These are phyloP conservation scores for Spodoptera frugiperda DNA, from an alignment of 1,140 invertebrate genomes.

Conservation along the genomic window DNA sequence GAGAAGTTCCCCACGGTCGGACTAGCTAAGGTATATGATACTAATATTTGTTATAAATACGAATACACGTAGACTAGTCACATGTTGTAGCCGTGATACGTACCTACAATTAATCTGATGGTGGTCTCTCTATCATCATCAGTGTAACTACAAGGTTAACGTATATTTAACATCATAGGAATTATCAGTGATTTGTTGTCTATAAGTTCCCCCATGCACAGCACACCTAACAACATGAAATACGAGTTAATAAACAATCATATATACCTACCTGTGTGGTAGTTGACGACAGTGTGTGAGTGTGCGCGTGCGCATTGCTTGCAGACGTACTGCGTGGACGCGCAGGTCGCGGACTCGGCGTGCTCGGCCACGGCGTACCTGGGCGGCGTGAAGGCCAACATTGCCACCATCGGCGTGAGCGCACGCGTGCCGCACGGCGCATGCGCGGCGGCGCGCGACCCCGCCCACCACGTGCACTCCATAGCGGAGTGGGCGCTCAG, in stretches of 20 bases:
- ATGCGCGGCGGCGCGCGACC: constrained; percentile 84
- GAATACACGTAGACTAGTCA: background rate
- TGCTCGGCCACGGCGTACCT: constrained; percentile 92
- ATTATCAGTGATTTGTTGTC: too few relatives aligned
- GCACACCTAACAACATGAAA: too few relatives aligned
- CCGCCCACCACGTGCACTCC: constrained; percentile 86
- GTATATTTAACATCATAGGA: too few relatives aligned
- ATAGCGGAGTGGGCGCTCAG: constrained; percentile 90
- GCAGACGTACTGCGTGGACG: constrained; percentile 92
- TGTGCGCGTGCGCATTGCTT: background rate
- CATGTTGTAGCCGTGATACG: too few relatives aligned
- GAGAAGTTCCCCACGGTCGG: constrained; percentile 90
- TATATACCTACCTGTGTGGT: too few relatives aligned
- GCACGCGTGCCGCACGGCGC: constrained; percentile 86
- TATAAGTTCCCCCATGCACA: too few relatives aligned
- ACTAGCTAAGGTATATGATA: constrained; percentile 1
- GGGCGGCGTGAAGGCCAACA: constrained; percentile 92
- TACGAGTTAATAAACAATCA: too few relatives aligned
- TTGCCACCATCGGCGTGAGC: constrained; percentile 90
- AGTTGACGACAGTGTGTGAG: too few relatives aligned
- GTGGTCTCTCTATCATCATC: too few relatives aligned
- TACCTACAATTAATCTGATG: too few relatives aligned
- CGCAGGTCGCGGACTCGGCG: constrained; percentile 91
- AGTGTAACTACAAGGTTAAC: too few relatives aligned
- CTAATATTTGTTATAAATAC: background rate